Evolutionary conservation across 2,888 invertebrate species (phyloP).

Genomic region (Hoplodrina ambigua): DNA sequence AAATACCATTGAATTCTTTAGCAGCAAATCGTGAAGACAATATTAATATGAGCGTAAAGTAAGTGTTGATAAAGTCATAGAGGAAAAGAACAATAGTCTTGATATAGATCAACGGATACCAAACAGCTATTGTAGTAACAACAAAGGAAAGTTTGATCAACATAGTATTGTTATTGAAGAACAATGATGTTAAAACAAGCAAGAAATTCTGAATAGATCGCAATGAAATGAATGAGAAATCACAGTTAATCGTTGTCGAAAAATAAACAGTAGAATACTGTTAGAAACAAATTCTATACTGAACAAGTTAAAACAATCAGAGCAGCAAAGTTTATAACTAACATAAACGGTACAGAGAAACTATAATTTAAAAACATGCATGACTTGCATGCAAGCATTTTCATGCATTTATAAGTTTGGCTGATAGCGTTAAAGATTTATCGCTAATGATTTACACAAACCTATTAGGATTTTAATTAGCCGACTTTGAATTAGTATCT

Average conservation of each 20-base stretch:
- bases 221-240: background rate
- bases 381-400: background rate
- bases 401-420: constrained; percentile 12
- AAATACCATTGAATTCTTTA: background rate
- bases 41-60: background rate
- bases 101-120: constrained; percentile 14
- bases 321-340: background rate
- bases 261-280: background rate
- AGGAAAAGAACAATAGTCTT: constrained; percentile 27
- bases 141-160: constrained; percentile 27
- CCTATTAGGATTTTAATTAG: background rate
- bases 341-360: constrained; percentile 6
- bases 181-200: constrained; percentile 24
- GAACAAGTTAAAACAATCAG: background rate
- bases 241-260: background rate
- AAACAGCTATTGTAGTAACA: constrained; percentile 2
- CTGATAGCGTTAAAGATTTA: constrained; percentile 13
- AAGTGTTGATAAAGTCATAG: background rate
- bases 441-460: background rate
- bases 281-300: background rate
- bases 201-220: background rate
- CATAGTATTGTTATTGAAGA: constrained; percentile 40
- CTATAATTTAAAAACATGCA: background rate
- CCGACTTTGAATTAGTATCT: background rate
- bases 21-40: constrained; percentile 6